phyloP scores from a whole-genome alignment of 2,113 vertebrate genomes.

The Odocoileus hemionus region DNA sequence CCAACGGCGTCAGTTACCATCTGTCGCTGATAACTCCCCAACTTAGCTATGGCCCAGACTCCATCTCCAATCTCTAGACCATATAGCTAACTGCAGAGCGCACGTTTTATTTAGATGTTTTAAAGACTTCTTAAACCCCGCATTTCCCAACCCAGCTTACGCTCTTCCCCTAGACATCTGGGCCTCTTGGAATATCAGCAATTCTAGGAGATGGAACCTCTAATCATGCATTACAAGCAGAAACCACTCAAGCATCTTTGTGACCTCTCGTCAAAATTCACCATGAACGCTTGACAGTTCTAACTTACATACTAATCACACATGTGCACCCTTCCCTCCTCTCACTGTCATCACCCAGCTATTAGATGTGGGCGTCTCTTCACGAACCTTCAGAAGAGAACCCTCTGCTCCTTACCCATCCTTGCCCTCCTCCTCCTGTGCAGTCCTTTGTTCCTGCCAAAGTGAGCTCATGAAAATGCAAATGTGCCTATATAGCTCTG shows the following conservation, averaged over 20 bases:
- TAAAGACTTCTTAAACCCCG: not conserved
- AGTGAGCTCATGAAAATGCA: not conserved
- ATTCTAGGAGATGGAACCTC: not conserved
- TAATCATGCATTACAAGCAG: not conserved
- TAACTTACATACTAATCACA: not conserved
- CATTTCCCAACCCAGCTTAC: not conserved
- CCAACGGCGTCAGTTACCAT: conserved; percentile 43
- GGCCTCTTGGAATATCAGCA: not conserved
- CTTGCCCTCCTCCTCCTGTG: not conserved
- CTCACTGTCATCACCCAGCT: not conserved
- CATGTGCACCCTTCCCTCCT: not conserved
- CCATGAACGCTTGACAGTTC: not conserved
- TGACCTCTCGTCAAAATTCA: not conserved
- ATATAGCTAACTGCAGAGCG: not conserved
- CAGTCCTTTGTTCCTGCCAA: not conserved
- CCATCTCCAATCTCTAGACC: conserved; percentile 19
- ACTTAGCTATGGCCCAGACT: conserved; percentile 39
- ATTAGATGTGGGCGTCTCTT: not conserved
- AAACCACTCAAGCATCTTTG: not conserved
- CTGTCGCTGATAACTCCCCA: conserved; percentile 49
- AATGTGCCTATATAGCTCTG: not conserved
- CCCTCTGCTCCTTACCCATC: not conserved
- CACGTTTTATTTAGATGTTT: not conserved
- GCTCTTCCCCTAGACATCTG: not conserved
- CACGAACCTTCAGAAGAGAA: not conserved